Evolutionary conservation across 2,797 vertebrate species (phyloP).

Genomic region (Cirrhinus molitorella): DNA sequence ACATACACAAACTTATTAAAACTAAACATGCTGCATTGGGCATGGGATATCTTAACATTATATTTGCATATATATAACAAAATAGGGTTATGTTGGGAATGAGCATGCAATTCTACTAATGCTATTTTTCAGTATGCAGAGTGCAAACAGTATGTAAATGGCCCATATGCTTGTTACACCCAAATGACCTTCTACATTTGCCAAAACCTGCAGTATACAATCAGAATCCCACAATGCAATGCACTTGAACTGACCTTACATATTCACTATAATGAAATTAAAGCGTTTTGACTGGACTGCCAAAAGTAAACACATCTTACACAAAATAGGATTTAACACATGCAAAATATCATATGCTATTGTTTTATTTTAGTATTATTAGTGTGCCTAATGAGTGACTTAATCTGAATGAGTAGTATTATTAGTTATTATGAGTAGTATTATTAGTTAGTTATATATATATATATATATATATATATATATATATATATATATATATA

Average conservation of each 20-base stretch:
- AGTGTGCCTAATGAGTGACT: neutral
- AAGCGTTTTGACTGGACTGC: neutral
- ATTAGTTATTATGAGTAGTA: too few species aligned
- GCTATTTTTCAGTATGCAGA: neutral
- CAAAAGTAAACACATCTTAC: neutral
- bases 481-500: too few species aligned
- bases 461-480: too few species aligned
- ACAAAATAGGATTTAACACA: neutral
- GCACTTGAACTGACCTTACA: neutral
- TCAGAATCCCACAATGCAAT: neutral
- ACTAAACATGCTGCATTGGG: neutral
- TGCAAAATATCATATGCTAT: neutral
- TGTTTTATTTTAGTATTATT: neutral
- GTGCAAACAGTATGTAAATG: neutral
- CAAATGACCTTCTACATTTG: neutral
- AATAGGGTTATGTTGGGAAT: neutral
- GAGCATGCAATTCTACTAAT: neutral
- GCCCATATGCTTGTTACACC: neutral
- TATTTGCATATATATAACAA: neutral
- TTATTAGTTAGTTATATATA: too few species aligned
- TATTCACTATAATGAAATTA: neutral
- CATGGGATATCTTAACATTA: neutral
- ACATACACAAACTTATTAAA: conserved; percentile 24
- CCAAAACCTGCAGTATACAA: neutral
- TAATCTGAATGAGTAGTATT: neutral